A percentile compares a stretch with the other conserved stretches of the same genome.
These are phyloP conservation scores for Heteromurus nitidus DNA, from an alignment of 2,888 invertebrate genomes.

Conservation along the genomic window DNA sequence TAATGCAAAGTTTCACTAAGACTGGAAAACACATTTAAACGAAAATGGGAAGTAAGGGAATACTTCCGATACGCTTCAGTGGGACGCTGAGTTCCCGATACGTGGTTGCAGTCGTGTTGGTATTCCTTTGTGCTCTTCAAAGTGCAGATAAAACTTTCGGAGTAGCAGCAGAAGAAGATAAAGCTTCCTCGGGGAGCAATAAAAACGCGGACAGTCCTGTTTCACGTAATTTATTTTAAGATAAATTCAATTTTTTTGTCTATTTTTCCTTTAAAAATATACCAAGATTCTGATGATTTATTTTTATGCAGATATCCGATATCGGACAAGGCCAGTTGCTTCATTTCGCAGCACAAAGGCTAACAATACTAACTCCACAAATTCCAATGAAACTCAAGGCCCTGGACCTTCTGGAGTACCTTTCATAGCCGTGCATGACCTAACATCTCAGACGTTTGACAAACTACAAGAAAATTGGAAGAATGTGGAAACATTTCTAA, in stretches of 20 bases:
- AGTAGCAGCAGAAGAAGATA: neutral
- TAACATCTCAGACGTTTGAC: slow-evolving; percentile 52
- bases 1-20: neutral
- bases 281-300: neutral
- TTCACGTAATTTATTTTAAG: slow-evolving; percentile 34
- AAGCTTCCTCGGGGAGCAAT: neutral
- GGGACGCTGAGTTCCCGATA: too few species aligned
- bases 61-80: too few species aligned
- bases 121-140: neutral
- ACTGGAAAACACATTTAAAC: neutral
- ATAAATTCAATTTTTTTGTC: neutral
- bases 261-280: neutral
- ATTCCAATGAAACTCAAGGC: slow-evolving; percentile 12
- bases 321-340: slow-evolving; percentile 44
- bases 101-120: neutral
- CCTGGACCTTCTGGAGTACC: slow-evolving; percentile 40
- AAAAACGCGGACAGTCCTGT: slow-evolving; percentile 9
- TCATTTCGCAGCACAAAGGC: slow-evolving; percentile 39
- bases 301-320: slow-evolving; percentile 38
- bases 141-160: neutral
- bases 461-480: slow-evolving; percentile 55
- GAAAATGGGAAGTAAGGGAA: neutral
- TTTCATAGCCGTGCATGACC: slow-evolving; percentile 42
- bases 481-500: slow-evolving; percentile 41
- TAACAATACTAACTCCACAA: slow-evolving; percentile 2